Conservation (phyloP, 92 coral and sea anemone species). For the Palythoa grandis region DNA sequence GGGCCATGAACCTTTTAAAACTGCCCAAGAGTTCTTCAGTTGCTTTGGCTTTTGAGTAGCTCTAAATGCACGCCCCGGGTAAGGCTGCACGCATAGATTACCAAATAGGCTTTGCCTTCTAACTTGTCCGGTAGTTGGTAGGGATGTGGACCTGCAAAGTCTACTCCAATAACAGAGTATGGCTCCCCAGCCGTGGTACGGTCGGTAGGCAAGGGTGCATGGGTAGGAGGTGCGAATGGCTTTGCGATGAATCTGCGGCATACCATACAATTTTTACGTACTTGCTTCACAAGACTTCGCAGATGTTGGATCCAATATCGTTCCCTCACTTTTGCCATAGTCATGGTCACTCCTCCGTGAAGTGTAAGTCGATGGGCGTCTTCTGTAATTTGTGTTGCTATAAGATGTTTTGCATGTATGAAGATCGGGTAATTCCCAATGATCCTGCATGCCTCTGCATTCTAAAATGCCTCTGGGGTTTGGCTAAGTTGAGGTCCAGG, state of each 20-base stretch:
- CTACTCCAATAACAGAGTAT: neutral
- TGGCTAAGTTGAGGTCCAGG: no score
- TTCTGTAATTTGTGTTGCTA: no score
- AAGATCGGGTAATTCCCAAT: no score
- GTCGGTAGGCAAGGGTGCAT: constrained; percentile 10
- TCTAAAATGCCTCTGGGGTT: no score
- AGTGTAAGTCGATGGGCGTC: no score
- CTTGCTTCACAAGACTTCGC: constrained; percentile 1
- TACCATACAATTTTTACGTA: constrained; percentile 17
- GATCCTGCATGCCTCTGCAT: no score
- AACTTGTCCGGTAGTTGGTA: neutral
- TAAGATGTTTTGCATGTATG: no score
- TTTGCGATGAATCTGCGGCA: neutral
- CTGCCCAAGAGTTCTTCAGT: constrained; percentile 2
- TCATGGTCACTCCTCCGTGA: no score
- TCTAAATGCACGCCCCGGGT: neutral
- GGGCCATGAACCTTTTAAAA: neutral
- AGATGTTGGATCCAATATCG: constrained; percentile 3
- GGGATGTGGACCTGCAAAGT: constrained; percentile 7
- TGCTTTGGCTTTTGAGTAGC: neutral
- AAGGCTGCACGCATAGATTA: neutral
- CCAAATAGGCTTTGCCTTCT: neutral
- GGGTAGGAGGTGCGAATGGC: constrained; percentile 12
- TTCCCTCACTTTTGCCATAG: neutral
- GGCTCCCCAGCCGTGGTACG: constrained; percentile 2